These are phyloP conservation scores for Lordiphosa mommai DNA, from an alignment of 1,140 invertebrate genomes.

Conservation along the genomic window DNA sequence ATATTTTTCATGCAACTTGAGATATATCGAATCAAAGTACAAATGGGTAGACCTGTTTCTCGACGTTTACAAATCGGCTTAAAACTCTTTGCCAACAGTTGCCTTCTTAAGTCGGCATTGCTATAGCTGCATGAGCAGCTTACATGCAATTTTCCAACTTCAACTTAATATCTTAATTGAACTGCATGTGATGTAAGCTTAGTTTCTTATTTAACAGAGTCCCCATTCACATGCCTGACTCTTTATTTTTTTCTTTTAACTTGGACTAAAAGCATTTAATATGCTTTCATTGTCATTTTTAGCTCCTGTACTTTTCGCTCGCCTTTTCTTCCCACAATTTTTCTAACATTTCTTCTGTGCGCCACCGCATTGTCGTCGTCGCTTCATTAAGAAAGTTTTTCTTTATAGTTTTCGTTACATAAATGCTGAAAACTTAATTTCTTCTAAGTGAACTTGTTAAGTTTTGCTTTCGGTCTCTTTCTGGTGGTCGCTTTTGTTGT, in stretches of 20 bases:
- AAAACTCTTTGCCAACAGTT: no score
- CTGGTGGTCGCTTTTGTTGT: constrained; percentile 5
- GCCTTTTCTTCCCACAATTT: constrained; percentile 5
- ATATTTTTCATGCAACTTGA: no score
- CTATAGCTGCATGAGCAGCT: no score
- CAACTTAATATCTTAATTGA: no score
- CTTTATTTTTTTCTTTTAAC: background rate
- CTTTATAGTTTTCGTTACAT: constrained; percentile 74
- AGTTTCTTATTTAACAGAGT: no score
- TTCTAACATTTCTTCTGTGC: constrained; percentile 48
- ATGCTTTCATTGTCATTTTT: constrained; percentile 30
- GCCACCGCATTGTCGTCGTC: constrained; percentile 64
- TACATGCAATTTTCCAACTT: no score
- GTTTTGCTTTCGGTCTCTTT: constrained; percentile 38
- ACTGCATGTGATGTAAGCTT: no score
- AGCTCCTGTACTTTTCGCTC: constrained; percentile 1
- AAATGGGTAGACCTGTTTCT: no score
- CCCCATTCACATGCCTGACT: background rate
- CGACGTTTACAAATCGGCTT: no score
- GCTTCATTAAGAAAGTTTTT: constrained; percentile 73
- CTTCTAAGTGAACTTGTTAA: constrained; percentile 75
- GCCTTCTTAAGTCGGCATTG: no score
- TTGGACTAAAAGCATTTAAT: constrained; percentile 21
- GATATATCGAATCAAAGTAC: no score
- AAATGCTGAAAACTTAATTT: constrained; percentile 76